These are phyloP conservation scores for Oncopodura yosiiana DNA, from an alignment of 1,140 invertebrate species.

Conservation along the genomic window DNA sequence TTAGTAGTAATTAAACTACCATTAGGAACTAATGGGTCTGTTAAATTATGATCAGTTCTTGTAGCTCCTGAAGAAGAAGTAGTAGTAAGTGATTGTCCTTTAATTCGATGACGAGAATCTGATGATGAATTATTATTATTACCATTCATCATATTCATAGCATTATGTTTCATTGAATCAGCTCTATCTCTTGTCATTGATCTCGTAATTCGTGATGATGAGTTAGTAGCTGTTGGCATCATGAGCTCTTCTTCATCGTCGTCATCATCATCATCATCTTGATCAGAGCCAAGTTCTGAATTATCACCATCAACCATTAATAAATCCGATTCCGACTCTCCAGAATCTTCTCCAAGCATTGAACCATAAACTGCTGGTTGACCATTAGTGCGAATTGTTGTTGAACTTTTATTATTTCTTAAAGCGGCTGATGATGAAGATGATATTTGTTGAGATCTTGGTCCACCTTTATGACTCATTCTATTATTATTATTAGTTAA, in stretches of 20 bases:
- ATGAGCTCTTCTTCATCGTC: conserved; percentile 6
- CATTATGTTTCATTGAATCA: too few relatives aligned
- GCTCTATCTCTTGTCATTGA: too few relatives aligned
- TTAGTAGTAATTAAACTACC: too few relatives aligned
- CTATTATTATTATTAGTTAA: conserved; percentile 9
- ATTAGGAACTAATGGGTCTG: too few relatives aligned
- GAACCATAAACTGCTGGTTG: conserved; percentile 26
- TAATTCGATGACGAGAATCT: too few relatives aligned
- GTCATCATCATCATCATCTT: conserved; percentile 32
- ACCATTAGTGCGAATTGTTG: background rate
- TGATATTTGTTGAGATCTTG: conserved; percentile 2
- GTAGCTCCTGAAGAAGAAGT: too few relatives aligned
- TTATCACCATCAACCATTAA: conserved; percentile 28
- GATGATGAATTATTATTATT: too few relatives aligned
- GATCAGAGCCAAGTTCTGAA: conserved; percentile 27
- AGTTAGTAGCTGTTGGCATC: too few relatives aligned
- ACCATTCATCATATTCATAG: too few relatives aligned
- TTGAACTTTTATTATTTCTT: background rate
- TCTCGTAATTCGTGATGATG: too few relatives aligned
- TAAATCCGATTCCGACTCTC: conserved; percentile 29
- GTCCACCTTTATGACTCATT: background rate
- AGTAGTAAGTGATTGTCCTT: too few relatives aligned
- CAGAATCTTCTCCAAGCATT: conserved; percentile 29
- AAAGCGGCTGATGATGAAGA: conserved; percentile 1
- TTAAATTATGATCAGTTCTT: too few relatives aligned